Conservation (phyloP, 2,113 vertebrate genomes). For the Syngnathus floridae region DNA sequence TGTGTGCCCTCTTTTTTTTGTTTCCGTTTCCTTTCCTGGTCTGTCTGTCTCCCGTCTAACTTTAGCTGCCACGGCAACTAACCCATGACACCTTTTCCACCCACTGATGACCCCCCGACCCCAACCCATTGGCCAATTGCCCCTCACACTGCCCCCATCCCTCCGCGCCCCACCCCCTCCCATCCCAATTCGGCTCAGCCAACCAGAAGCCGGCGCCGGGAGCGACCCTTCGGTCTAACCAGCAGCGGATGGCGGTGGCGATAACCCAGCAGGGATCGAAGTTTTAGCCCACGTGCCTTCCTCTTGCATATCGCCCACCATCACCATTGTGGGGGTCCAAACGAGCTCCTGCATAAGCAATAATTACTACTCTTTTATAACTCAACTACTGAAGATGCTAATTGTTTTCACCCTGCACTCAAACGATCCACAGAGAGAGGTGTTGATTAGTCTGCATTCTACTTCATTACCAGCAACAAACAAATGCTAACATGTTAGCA, state of each 20-base stretch:
- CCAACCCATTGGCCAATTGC: constrained; percentile 95
- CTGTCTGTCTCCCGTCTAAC: constrained; percentile 86
- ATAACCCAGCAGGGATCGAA: constrained; percentile 56
- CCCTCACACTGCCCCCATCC: constrained; percentile 32
- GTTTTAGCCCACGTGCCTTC: constrained; percentile 13
- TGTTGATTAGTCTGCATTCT: constrained; percentile 13
- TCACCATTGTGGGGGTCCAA: constrained; percentile 26
- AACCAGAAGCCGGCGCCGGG: constrained; percentile 61
- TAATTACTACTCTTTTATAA: constrained; percentile 67
- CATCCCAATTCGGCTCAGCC: constrained; percentile 40
- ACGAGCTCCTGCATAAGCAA: constrained; percentile 76
- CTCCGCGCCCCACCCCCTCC: not conserved
- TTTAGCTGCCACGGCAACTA: constrained; percentile 99
- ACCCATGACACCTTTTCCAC: constrained; percentile 99
- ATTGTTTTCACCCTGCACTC: constrained; percentile 39
- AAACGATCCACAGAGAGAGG: constrained; percentile 26
- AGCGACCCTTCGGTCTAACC: constrained; percentile 62
- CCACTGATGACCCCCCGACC: constrained; percentile 99
- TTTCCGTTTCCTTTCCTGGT: constrained; percentile 63
- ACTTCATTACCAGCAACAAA: not conserved
- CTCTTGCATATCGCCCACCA: not conserved
- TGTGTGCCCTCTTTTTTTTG: constrained; percentile 66
- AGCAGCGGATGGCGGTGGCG: constrained; percentile 52
- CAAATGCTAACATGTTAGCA: constrained; percentile 12
- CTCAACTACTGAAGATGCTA: constrained; percentile 31